Evolutionary conservation across 2,113 vertebrate genomes (phyloP).

Genomic region (Sialia sialis): DNA sequence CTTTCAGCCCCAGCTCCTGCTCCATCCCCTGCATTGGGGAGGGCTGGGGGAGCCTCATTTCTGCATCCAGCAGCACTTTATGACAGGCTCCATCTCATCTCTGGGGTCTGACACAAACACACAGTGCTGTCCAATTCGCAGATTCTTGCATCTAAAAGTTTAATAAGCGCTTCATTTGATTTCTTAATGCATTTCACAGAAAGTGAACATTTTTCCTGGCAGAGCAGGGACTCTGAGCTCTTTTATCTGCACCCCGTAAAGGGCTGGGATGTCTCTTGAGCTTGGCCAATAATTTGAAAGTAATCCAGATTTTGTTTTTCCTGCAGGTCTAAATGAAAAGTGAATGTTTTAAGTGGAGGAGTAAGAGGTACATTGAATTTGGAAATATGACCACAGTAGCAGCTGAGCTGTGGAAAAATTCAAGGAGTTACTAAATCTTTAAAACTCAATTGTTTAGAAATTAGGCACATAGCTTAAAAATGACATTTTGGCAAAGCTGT

Average conservation of each 20-base stretch:
- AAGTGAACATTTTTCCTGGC: slow-evolving; percentile 25
- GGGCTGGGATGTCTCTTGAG: slow-evolving; percentile 50
- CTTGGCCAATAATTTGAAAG: slow-evolving; percentile 50
- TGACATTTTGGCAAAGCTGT: not conserved
- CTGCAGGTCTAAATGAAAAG: slow-evolving; percentile 52
- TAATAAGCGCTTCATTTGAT: slow-evolving; percentile 58
- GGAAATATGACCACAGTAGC: slow-evolving; percentile 37
- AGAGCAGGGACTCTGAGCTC: not conserved
- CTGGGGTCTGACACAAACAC: not conserved
- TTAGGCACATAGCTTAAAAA: not conserved
- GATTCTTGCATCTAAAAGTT: slow-evolving; percentile 50
- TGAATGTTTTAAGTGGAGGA: slow-evolving; percentile 42
- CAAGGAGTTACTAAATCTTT: slow-evolving; percentile 29
- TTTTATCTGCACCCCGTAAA: slow-evolving; percentile 63
- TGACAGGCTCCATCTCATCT: slow-evolving; percentile 40
- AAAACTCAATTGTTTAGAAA: slow-evolving; percentile 54
- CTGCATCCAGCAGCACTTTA: slow-evolving; percentile 21
- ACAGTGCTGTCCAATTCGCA: not conserved
- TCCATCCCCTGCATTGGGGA: not conserved
- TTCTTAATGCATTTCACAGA: slow-evolving; percentile 53
- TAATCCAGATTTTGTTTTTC: slow-evolving; percentile 58
- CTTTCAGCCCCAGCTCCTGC: slow-evolving; percentile 10
- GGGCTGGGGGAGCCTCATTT: not conserved
- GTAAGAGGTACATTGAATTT: slow-evolving; percentile 23
- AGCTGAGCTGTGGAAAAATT: slow-evolving; percentile 51